Evolutionary conservation across 2,888 invertebrate species (phyloP), one percentile per base, ranked within the genome.

Genomic region (Vannuccia rotundouncinata): DNA sequence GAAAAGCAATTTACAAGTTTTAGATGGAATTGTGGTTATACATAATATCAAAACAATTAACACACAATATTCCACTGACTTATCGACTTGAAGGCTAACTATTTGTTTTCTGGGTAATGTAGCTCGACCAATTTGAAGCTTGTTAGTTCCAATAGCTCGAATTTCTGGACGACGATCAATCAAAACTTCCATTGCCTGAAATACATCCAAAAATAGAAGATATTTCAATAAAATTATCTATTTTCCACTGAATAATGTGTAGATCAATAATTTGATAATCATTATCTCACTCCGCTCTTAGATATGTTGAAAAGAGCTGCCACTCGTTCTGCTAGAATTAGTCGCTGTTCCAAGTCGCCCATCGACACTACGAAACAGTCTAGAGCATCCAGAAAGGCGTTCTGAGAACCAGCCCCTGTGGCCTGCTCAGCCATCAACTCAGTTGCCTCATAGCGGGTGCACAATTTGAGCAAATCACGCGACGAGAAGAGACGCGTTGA

Each of bases 381-480:
- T 28, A 95, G 91, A 0, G 95, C 94, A 88, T 96, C 94, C 89
- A 94, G 93, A 74, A 94, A 91, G 0, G 45, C 60, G 28, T 73
- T 79, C 59, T 82, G 85, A 77, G 86, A 84, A 17, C 94, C 91
- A 2, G 83, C 85, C 0, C 85, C 83, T 22, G 84, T 83, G 0
- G 85, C 77, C 0, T 84, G 84, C 86, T 91, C 92, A 13, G 92
- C 86, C 82, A 92, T 91, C 86, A 93, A 93, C 84, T 92, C 91
- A 17, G 91, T 89, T 13, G 92, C 90, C 1, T 75, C 75, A 1
- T 94, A 91, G 85, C 97, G 90, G 1, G 91, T 90, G 85, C 95
- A 96, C 92, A 95, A 93, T 87, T 95, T 96, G 83, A 96, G 91
- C 76, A 97, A 90, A 90, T 97, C 97, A 83, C 96, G 87, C 0